Percentiles rank a stretch among this genome's conserved stretches.
Conservation (phyloP, 2,797 vertebrate genomes). For the Lophotriccus pileatus region DNA sequence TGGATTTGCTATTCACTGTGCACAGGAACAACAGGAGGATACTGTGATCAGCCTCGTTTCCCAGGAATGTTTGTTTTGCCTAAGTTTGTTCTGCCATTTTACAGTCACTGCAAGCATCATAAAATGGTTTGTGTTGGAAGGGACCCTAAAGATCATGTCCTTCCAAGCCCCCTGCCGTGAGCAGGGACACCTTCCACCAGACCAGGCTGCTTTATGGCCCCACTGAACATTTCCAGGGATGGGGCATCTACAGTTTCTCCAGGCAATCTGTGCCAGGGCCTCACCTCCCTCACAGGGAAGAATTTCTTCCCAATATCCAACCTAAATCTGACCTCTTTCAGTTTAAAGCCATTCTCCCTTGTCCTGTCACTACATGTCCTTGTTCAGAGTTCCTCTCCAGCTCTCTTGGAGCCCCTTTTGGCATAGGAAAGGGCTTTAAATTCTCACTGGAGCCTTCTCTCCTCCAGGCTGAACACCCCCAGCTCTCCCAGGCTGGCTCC, state of each 20-base stretch:
- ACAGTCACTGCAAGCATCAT: not conserved
- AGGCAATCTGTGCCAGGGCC: not conserved
- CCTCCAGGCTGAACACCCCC: not conserved
- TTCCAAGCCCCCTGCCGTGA: no score
- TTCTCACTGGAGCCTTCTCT: not conserved
- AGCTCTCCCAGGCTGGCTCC: not conserved
- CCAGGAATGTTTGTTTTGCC: not conserved
- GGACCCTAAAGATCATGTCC: fast-evolving
- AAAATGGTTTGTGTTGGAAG: not conserved
- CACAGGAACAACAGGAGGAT: not conserved
- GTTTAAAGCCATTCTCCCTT: not conserved
- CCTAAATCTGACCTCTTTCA: not conserved
- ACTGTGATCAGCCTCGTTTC: not conserved
- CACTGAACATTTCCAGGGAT: not conserved
- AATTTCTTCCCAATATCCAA: not conserved
- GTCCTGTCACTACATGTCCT: not conserved
- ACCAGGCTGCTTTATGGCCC: fast-evolving
- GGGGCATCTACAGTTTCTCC: not conserved
- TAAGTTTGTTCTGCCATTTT: not conserved
- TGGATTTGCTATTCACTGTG: not conserved
- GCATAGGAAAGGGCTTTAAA: not conserved
- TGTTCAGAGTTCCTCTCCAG: not conserved
- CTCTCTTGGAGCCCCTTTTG: not conserved
- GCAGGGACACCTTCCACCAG: not conserved
- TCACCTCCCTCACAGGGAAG: not conserved